Base-by-base conservation (phyloP, 92 coral and sea anemone species). In the Phenganax marumi region DNA sequence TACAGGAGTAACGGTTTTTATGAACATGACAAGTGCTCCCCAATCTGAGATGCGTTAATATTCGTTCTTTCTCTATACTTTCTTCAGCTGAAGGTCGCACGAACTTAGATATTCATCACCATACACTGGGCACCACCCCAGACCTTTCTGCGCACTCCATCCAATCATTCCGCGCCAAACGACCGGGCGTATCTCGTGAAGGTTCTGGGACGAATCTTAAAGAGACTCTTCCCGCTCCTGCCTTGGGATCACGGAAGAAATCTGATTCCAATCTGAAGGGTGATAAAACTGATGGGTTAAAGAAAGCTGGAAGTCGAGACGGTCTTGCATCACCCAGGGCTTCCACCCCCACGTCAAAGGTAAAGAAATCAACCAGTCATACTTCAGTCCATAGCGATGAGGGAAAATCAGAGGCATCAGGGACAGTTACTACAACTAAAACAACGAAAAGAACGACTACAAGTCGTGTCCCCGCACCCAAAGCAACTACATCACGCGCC, bases 321-420 rank as follows among this genome's bases (percentile, higher is more conserved):
- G 97, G 98, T 17, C 84, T 92, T 7, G 90, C 92, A 9, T 91
- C 97, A 66, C 97, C 93, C 65, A 90, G 93, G 80, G 90, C 97
- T 4, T 90, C 91, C 2, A 94, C 92, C 13, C 86, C 91, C 82
- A 43, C 88, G 39, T 61, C 87, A 12, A 91, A 89, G 39, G 80
- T 90, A 8, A 90, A 89, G 75, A 90, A 77, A 50, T 72, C 91
- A 8, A 52, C 60, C 54, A 76, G 81, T 57, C 70, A 62, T 62
- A 33, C 82, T 3, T 77, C 82, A 21, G 82, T 62, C 0, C 82
- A 77, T 47, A 62, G 82, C 54, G 72, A 58, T 26, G 82, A 77
- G 8, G 82, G 71, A 26, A 77, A 77, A 49, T 25, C 71, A 39
- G 82, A 77, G 49, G 56, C 82, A 12, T 61, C 71, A 46, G 82